Base-by-base conservation (phyloP, 1,140 invertebrate species). In the Drosophila pandora region DNA sequence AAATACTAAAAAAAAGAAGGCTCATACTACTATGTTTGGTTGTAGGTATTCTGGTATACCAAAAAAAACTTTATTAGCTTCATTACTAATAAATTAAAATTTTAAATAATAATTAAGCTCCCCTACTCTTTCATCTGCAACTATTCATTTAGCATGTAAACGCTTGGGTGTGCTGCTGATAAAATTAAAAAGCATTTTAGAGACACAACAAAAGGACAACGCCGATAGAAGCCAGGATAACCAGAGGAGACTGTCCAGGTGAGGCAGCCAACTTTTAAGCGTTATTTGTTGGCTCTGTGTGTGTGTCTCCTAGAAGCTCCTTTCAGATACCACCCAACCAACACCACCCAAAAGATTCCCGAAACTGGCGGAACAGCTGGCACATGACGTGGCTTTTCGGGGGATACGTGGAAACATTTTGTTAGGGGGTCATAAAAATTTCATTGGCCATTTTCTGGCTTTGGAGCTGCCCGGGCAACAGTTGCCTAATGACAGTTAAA, bases 171-270 rank as follows among this genome's bases (percentile, higher is more conserved):
- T 68, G 74, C 73, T 71, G 76, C 81, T 81, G 78, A 81, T 85
- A 85, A 85, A 85, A 85, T 85, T 87, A 88, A 87, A 87, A 87
- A 88, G 83, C 57, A 88, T 87, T 87, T 87, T 88, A 67, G 75
- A 69, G 62, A 45, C 50, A 61, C 47, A 77, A 80, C 80, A 79
- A 83, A 75, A 67, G 63, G 41, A 47, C 22, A 49, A 49, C 48
- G n/a, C 47, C 47, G 25, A 68, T 57, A 53, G 37, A 17, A 48
- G 28, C 32, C 47, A 60, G 48, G 48, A 61, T 30, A 52, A 37
- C 17, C 47, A 55, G 47, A 69, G 75, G 54, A 53, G 39, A 30
- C 25, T 43, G 69, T 37, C 59, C 52, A 73, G 50, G 69, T 73
- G 70, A 73, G 30, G 70, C 22, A 28, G 48, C 10, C 47, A 68